Evolutionary conservation across 2,113 vertebrate genomes (phyloP).

Genomic region (Nothocercus julius): DNA sequence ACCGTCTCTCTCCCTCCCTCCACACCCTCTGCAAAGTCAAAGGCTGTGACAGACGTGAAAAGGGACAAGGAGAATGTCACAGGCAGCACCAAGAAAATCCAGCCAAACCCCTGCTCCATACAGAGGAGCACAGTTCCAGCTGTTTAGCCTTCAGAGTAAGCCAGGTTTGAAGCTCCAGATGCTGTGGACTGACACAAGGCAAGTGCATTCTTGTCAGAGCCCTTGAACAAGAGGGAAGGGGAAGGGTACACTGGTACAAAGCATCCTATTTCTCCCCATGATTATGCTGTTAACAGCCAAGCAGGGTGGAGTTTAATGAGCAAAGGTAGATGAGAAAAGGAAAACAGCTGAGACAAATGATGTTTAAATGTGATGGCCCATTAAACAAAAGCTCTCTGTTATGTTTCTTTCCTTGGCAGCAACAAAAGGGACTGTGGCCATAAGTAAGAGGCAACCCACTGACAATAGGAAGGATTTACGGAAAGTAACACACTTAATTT

Average conservation of each 20-base stretch:
- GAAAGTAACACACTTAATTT: constrained; percentile 24
- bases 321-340: constrained; percentile 65
- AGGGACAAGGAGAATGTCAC: constrained; percentile 44
- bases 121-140: constrained; percentile 37
- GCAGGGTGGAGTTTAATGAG: constrained; percentile 60
- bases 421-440: constrained; percentile 31
- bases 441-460: constrained; percentile 50
- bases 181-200: not conserved
- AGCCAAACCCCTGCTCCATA: constrained; percentile 4
- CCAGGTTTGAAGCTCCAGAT: constrained; percentile 11
- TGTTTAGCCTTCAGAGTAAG: not conserved
- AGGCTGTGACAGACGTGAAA: not conserved
- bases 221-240: not conserved
- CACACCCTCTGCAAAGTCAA: not conserved
- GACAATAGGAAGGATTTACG: constrained; percentile 50
- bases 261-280: constrained; percentile 34
- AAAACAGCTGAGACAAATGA: constrained; percentile 65
- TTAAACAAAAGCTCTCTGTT: constrained; percentile 54
- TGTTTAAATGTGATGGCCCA: constrained; percentile 65
- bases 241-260: not conserved
- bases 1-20: not conserved
- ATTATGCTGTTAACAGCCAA: constrained; percentile 39
- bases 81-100: constrained; percentile 38
- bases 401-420: constrained; percentile 30
- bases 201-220: constrained; percentile 12